Evolutionary conservation across 2,797 vertebrate genomes (phyloP), one percentile per base, ranked within the genome.

Genomic region (Centropyge bicolor): DNA sequence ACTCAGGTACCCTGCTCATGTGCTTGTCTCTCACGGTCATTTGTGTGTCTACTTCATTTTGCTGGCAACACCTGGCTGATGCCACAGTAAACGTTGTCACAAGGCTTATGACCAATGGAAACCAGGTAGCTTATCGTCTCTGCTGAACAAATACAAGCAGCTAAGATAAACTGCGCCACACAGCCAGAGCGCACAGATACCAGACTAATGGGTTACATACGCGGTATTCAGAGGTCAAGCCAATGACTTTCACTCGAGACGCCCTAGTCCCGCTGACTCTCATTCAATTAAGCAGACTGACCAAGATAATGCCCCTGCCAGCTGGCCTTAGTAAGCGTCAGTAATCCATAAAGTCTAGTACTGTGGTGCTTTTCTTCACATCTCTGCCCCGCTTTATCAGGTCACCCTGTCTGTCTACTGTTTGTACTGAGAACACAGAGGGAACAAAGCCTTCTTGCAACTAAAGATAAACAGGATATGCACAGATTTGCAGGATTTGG

Each of bases 181-280:
- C 70, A 56, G 82, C 19, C 61, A 16, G 60, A 63, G 78, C 13
- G 61, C 78, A 63, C 72, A 89, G 89, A 91, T 87, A 92, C 80
- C 87, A 86, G 88, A 67, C 89, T 93, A 92, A 94, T 90, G 86
- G 88, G 82, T 89, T 86, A 87, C 89, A 91, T 87, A 76, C 85
- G 48, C 79, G 86, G 78, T 86, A 89, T 92, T 88, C 83, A 86
- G 90, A 92, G 91, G 93, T 94, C 91, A 92, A 87, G 88, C 88
- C 86, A 90, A 93, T 89, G 91, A 92, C 91, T 94, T 93, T 94
- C 90, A 94, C 93, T 91, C 27, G 75, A 91, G 88, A 92, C 82
- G 24, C 81, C 77, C 84, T 80, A 35, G 86, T 87, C 88, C 83
- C 52, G 83, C 92, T 92, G 87, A 92, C 91, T 93, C 90, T 86